phyloP scores from a whole-genome alignment of 2,113 vertebrate species.

The Nematolebias whitei region DNA sequence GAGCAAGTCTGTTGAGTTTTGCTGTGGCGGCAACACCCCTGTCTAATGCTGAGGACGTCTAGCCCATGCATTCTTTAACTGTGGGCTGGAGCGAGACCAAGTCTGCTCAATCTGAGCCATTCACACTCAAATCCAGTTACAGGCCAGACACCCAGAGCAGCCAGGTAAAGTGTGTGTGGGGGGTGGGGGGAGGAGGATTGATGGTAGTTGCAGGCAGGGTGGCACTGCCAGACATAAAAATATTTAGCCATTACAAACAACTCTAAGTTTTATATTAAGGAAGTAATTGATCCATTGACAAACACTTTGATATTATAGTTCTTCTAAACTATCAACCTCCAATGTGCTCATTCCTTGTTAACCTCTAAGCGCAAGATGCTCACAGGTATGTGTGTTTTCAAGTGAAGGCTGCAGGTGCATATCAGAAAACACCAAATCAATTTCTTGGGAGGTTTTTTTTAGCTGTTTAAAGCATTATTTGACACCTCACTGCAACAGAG shows the following conservation, averaged over 20 bases:
- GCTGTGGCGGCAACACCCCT: conserved; percentile 37
- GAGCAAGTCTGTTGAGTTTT: conserved; percentile 69
- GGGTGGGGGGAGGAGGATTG: too few species aligned
- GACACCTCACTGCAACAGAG: background rate
- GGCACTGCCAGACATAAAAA: conserved; percentile 45
- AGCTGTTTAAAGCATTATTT: background rate
- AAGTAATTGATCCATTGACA: conserved; percentile 21
- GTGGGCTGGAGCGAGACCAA: conserved; percentile 65
- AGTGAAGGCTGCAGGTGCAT: background rate
- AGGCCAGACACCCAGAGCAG: conserved; percentile 43
- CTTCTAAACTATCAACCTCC: conserved; percentile 20
- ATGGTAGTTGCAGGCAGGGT: conserved; percentile 38
- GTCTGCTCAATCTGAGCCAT: conserved; percentile 71
- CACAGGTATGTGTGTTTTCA: conserved; percentile 1
- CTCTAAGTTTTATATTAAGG: conserved; percentile 18
- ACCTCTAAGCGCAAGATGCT: conserved; percentile 9
- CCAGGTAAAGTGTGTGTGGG: too few species aligned
- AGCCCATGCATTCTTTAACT: conserved; percentile 58
- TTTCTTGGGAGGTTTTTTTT: conserved; percentile 3
- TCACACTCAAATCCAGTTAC: conserved; percentile 51
- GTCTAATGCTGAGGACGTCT: conserved; percentile 30
- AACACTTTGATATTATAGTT: conserved; percentile 22
- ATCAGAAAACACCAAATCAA: background rate
- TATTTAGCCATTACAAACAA: conserved; percentile 32
- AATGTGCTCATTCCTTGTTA: conserved; percentile 5